Conservation (phyloP, 2,113 vertebrate species). For the Nymphicus hollandicus region DNA sequence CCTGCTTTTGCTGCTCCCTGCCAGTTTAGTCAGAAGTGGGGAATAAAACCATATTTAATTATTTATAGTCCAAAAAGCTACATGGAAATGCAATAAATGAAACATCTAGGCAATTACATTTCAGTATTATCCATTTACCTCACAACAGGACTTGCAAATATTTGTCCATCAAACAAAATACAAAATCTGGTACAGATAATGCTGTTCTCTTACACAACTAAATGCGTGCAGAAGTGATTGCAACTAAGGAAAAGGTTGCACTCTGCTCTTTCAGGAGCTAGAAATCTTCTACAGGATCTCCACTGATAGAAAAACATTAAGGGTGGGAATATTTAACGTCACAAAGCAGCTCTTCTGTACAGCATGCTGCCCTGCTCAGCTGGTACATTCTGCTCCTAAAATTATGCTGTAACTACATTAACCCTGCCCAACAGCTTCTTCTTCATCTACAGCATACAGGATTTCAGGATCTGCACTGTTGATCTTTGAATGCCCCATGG, state of each 20-base stretch:
- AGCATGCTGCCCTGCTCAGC: neutral
- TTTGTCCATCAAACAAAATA: conserved; percentile 54
- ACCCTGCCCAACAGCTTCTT: neutral
- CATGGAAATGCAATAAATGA: neutral
- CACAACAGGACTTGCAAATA: conserved; percentile 35
- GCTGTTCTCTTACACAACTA: conserved; percentile 53
- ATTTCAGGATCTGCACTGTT: neutral
- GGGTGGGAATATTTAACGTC: conserved; percentile 34
- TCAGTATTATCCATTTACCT: conserved; percentile 5
- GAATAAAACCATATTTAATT: neutral
- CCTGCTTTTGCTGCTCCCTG: neutral
- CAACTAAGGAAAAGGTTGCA: conserved; percentile 43
- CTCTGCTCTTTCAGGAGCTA: neutral
- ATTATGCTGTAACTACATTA: neutral
- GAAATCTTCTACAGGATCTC: conserved; percentile 24
- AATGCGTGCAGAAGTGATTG: neutral
- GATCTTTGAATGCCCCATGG: neutral
- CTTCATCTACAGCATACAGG: neutral
- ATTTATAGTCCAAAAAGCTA: neutral
- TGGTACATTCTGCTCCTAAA: conserved; percentile 28
- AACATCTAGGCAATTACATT: conserved; percentile 1
- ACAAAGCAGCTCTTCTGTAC: neutral
- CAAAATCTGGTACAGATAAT: conserved; percentile 41
- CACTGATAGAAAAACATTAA: conserved; percentile 21
- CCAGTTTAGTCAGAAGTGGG: neutral